phyloP scores from a whole-genome alignment of 37 sponge, comb jelly and placozoan species.

The Lycopodina hypogea region DNA sequence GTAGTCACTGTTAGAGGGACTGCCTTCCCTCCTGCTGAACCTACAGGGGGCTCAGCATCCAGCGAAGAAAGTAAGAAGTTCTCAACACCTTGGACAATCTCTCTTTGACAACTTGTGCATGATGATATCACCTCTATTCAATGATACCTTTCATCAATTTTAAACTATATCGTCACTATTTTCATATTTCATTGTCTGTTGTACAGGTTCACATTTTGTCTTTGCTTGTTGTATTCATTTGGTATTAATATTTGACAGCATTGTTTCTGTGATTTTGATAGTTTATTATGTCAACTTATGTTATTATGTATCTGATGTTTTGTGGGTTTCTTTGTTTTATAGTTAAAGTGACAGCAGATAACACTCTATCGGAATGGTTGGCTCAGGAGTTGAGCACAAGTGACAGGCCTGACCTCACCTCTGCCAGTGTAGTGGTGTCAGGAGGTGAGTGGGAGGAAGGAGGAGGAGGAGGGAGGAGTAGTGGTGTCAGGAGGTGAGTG shows the following conservation, averaged over 20 bases:
- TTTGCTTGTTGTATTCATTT: too few species aligned
- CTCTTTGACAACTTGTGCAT: neutral
- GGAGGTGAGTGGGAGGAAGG: slow-evolving; percentile 66
- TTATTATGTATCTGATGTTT: too few species aligned
- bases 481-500: slow-evolving; percentile 85
- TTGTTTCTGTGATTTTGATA: too few species aligned
- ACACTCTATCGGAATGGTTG: slow-evolving; percentile 59
- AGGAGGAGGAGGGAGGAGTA: neutral
- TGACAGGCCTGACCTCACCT: slow-evolving; percentile 93
- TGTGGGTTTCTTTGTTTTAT: neutral
- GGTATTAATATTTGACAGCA: too few species aligned
- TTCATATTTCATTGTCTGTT: neutral
- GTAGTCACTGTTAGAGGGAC: slow-evolving; percentile 90
- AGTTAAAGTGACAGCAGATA: slow-evolving; percentile 3
- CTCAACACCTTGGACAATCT: too few species aligned
- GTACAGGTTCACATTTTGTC: too few species aligned
- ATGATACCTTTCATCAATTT: too few species aligned
- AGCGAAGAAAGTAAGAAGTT: slow-evolving; percentile 46
- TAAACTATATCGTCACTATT: neutral
- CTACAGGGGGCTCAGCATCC: slow-evolving; percentile 59
- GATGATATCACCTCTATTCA: too few species aligned
- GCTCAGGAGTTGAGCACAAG: slow-evolving; percentile 85
- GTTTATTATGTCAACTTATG: too few species aligned
- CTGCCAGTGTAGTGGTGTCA: slow-evolving; percentile 88
- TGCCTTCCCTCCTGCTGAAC: slow-evolving; percentile 80